These are phyloP conservation scores for Melieria picta DNA, from an alignment of 2,888 invertebrate species.

Conservation along the genomic window DNA sequence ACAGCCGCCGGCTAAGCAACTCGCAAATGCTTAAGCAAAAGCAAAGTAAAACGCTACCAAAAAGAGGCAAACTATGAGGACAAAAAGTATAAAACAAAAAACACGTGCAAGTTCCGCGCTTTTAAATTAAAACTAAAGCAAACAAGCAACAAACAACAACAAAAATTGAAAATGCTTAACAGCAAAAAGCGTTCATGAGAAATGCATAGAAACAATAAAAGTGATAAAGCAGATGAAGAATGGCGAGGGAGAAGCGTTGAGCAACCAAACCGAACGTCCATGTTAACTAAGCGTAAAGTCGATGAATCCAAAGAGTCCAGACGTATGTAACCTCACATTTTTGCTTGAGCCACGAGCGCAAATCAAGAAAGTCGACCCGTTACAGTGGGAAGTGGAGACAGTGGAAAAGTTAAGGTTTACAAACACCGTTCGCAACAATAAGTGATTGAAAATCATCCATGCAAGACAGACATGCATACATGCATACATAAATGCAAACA, in stretches of 20 bases:
- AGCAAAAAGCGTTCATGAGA: conserved; percentile 17
- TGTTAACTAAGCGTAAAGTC: conserved; percentile 28
- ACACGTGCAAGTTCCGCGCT: conserved; percentile 22
- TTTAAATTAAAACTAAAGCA: conserved; percentile 19
- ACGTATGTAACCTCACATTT: not conserved
- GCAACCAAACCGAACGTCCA: conserved; percentile 23
- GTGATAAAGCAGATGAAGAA: conserved; percentile 39
- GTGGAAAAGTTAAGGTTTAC: conserved; percentile 50
- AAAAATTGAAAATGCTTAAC: conserved; percentile 16
- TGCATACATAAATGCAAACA: conserved; percentile 36
- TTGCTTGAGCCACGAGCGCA: too few species aligned
- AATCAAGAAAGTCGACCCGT: too few species aligned
- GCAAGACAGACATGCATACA: not conserved
- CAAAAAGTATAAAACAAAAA: conserved; percentile 27
- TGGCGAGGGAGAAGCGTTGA: conserved; percentile 30
- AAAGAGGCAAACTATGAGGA: conserved; percentile 5
- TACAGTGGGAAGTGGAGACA: too few species aligned
- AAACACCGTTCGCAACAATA: conserved; percentile 63
- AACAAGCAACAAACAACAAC: conserved; percentile 26
- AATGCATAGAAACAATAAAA: conserved; percentile 18
- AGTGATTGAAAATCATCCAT: conserved; percentile 62
- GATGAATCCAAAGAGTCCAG: conserved; percentile 6
- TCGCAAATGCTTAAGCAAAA: conserved; percentile 25
- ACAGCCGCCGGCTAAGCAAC: not conserved
- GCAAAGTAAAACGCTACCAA: not conserved